Base-by-base conservation (phyloP, 2,113 vertebrate genomes). In the Halcyon senegalensis region DNA sequence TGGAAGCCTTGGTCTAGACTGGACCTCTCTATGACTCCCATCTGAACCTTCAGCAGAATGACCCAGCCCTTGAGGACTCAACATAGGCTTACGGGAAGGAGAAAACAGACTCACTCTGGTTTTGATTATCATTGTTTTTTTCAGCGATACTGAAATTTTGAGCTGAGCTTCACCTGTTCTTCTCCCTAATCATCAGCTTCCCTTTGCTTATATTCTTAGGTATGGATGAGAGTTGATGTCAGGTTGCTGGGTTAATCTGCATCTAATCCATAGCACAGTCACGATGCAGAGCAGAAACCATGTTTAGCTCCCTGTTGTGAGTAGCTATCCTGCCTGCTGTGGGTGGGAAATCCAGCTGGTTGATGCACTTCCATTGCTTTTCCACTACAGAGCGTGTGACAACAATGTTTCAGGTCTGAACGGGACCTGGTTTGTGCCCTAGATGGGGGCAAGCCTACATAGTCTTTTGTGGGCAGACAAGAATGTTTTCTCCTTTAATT, bases 241-340 rank as follows among this genome's bases (percentile, higher is more conserved):
- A 94, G 91, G 91, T 93, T 31, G 4, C 87, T 95, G 82, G 89
- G 87, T 93, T 95, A 95, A 94, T 96, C 90, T 92, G 63, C 87
- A 59, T 91, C 90, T 96, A 96, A 96, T 96, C 96, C 91, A 39
- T n/a, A 95, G 69, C 87, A 81, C 63, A 78, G 87, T 62, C 94
- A 95, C 28, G 24, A 59, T 23, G 55, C 75, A 63, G 80, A 92
- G 70, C 77, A 94, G 75, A 62, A 88, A 37, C 13, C 51, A 3
- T 39, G 66, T 81, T 96, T 86, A 88, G 59, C 78, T 93, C 79
- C 87, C 93, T 63, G 77, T 94, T 82, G 67, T 33, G 94, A 93
- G 72, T 2, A 67, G 66, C 73, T 90, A 30, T 56, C 25, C 68
- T 90, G 77, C 84, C 72, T 72, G 81, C 84, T 83, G 82, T 9